Evolutionary conservation across 2,888 invertebrate genomes (phyloP), one percentile per base, ranked within the genome.

Genomic region (Mimumesa dahlbomi): DNA sequence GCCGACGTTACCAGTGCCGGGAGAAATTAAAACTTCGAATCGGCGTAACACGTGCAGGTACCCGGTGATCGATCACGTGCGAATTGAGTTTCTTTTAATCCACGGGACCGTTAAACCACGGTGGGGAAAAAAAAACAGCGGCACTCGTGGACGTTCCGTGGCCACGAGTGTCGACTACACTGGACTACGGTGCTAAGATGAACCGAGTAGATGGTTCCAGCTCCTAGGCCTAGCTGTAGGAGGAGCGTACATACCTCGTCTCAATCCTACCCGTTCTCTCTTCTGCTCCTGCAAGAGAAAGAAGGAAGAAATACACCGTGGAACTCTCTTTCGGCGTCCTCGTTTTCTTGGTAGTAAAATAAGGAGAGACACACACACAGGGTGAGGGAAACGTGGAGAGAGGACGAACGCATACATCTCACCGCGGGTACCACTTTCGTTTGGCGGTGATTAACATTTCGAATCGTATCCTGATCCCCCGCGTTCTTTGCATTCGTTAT

Each of bases 161-260:
- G 42, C 57, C 74, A 75, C 73, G 73, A 75, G 73, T 75, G 69
- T 62, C 65, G 57, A 25, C 58, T 64, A 52, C 36, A 69, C 74
- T 69, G 62, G 31, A 53, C 59, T 48, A 65, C 56, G 43, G 40
- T 66, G 31, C 59, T 54, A 53, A 65, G 65, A 75, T 73, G 62
- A 73, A 64, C 59, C 50, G 18, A 65, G 64, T 70, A 54, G 46
- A 50, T 54, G 48, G 49, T 52, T 59, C 36, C 42, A 21, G 68
- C 61, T 48, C 42, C 71, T 61, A 64, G 71, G 49, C 57, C 59
- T 56, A 65, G 59, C 53, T 13, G 53, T 50, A 75, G 73, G 58
- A 76, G 75, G 58, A 68, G 61, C 57, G 43, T 53, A 29, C 62
- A 46, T 52, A 52, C 59, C 50, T 59, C 46, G 52, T 67, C 62